phyloP scores from a whole-genome alignment of 2,888 invertebrate genomes.

The Apodemia zela region DNA sequence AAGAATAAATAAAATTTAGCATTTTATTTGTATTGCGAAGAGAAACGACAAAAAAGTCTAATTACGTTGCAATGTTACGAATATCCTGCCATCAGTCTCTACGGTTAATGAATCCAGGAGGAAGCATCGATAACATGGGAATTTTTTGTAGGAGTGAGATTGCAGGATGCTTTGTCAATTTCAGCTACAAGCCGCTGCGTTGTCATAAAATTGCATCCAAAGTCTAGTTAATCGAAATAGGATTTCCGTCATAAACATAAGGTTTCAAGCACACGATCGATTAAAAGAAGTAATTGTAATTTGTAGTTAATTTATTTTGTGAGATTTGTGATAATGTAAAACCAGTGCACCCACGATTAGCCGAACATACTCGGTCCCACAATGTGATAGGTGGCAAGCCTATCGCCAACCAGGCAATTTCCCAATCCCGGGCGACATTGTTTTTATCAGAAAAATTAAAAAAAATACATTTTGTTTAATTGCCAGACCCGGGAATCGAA shows the following conservation, averaged over 20 bases:
- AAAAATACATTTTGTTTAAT: too few relatives aligned
- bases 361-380: too few relatives aligned
- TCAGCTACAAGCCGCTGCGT: neutral
- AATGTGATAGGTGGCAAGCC: too few relatives aligned
- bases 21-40: neutral
- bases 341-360: too few relatives aligned
- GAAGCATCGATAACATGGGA: too few relatives aligned
- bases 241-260: constrained; percentile 1
- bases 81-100: neutral
- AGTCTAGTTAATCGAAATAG: constrained; percentile 2
- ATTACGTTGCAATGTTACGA: neutral
- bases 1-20: neutral
- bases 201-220: neutral
- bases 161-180: neutral
- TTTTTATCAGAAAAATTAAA: too few relatives aligned
- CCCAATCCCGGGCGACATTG: too few relatives aligned
- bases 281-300: neutral
- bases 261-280: neutral
- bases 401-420: too few relatives aligned
- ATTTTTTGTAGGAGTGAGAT: neutral
- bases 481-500: too few relatives aligned
- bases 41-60: neutral
- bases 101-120: too few relatives aligned
- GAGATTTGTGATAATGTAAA: too few relatives aligned
- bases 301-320: neutral